Evolutionary conservation across 2,888 invertebrate genomes (phyloP).

Genomic region (Leptinotarsa tumamoca): DNA sequence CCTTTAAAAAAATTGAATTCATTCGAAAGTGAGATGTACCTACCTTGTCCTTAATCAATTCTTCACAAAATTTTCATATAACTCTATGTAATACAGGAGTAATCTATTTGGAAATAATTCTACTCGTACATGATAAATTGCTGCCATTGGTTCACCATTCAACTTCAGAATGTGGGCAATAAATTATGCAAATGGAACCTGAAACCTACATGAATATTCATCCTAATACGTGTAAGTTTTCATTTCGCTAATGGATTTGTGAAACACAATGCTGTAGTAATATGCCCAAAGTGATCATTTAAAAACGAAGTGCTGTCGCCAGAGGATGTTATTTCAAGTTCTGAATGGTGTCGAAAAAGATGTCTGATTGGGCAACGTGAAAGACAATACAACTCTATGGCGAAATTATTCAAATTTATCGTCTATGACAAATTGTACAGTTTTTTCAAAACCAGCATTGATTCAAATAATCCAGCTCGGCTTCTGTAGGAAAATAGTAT

Average conservation of each 20-base stretch:
- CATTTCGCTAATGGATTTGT: constrained; percentile 22
- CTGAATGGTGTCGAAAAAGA: background rate
- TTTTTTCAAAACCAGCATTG: too few species aligned
- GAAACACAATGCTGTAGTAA: constrained; percentile 16
- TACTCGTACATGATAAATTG: background rate
- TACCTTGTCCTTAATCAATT: too few species aligned
- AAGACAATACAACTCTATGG: too few species aligned
- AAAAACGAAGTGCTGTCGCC: background rate
- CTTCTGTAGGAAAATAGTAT: too few species aligned
- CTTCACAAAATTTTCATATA: too few species aligned
- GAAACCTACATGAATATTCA: constrained; percentile 28
- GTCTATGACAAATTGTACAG: too few species aligned
- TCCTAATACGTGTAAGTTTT: constrained; percentile 20
- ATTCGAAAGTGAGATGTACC: too few species aligned
- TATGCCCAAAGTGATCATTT: background rate
- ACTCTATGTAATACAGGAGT: background rate
- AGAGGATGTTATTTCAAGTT: background rate
- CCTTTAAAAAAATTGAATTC: too few species aligned
- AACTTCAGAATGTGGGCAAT: constrained; percentile 15
- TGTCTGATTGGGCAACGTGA: too few species aligned
- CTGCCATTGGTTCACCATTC: constrained; percentile 13
- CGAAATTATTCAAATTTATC: too few species aligned
- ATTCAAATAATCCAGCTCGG: too few species aligned
- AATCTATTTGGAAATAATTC: constrained; percentile 1
- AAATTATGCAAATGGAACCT: constrained; percentile 20